Percentiles rank a stretch among this genome's conserved stretches.
Conservation (phyloP, 2,797 vertebrate species). For the Tadarida brasiliensis region DNA sequence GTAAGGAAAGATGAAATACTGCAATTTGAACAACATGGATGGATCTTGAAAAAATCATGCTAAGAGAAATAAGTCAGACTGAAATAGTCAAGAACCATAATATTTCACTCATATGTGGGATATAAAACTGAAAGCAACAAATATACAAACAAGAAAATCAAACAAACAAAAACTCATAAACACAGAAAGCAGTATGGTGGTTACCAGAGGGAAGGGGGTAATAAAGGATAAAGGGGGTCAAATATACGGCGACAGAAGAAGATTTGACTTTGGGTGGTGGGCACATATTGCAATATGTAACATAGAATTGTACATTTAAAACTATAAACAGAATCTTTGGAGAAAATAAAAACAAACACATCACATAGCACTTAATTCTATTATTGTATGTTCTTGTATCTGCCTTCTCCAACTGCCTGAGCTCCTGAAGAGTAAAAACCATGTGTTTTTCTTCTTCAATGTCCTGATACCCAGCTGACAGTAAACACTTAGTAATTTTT, state of each 20-base stretch:
- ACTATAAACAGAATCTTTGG: neutral
- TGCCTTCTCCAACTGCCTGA: neutral
- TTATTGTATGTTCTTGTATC: neutral
- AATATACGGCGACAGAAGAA: neutral
- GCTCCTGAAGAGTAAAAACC: neutral
- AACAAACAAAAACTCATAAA: neutral
- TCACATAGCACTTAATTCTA: neutral
- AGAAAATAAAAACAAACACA: too few relatives aligned
- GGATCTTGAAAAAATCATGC: neutral
- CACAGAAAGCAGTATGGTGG: neutral
- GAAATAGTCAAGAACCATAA: neutral
- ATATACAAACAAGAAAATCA: neutral
- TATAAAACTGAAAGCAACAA: neutral
- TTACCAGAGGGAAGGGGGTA: neutral
- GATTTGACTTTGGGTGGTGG: neutral
- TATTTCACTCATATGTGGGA: neutral
- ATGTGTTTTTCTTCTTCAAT: neutral
- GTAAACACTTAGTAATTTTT: constrained; percentile 17
- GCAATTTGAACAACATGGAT: neutral
- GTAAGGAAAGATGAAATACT: neutral
- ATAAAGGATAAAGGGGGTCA: neutral
- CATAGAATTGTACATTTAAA: neutral
- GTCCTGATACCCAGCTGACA: neutral
- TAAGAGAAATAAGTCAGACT: neutral
- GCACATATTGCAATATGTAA: too few relatives aligned